Evolutionary conservation across 2,888 invertebrate species (phyloP).

Genomic region (Glyphotaelius pellucidus): DNA sequence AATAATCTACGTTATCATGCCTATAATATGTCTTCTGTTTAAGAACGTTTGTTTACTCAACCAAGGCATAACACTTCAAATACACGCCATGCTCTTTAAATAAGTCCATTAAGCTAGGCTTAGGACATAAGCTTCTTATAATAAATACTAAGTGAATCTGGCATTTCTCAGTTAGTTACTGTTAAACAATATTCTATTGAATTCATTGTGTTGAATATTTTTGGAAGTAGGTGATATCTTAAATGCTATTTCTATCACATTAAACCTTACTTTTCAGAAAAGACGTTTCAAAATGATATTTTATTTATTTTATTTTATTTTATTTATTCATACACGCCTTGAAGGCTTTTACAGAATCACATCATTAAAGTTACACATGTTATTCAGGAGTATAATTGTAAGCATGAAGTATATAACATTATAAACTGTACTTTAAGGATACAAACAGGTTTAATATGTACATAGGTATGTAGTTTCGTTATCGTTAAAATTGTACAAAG

Average conservation of each 20-base stretch:
- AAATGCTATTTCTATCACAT: background rate
- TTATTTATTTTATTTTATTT: too few relatives aligned
- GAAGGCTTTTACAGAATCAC: too few relatives aligned
- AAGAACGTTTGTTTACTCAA: background rate
- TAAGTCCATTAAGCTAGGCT: background rate
- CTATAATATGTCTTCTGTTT: background rate
- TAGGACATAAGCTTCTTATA: background rate
- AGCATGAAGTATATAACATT: too few relatives aligned
- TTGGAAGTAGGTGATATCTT: background rate
- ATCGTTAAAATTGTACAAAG: too few relatives aligned
- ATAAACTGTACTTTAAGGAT: too few relatives aligned
- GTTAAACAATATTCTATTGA: background rate
- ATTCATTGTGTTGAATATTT: background rate
- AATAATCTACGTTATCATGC: background rate
- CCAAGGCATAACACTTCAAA: background rate
- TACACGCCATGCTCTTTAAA: background rate
- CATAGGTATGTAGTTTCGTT: too few relatives aligned
- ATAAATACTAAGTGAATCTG: background rate
- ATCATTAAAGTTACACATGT: too few relatives aligned
- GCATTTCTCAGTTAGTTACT: background rate
- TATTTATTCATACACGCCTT: too few relatives aligned
- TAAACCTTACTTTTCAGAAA: background rate
- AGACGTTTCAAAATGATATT: background rate
- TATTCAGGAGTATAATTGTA: too few relatives aligned
- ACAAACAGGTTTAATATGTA: too few relatives aligned